Conservation (phyloP, 2,888 invertebrate species). For the Prosopocoilus inquinatus region DNA sequence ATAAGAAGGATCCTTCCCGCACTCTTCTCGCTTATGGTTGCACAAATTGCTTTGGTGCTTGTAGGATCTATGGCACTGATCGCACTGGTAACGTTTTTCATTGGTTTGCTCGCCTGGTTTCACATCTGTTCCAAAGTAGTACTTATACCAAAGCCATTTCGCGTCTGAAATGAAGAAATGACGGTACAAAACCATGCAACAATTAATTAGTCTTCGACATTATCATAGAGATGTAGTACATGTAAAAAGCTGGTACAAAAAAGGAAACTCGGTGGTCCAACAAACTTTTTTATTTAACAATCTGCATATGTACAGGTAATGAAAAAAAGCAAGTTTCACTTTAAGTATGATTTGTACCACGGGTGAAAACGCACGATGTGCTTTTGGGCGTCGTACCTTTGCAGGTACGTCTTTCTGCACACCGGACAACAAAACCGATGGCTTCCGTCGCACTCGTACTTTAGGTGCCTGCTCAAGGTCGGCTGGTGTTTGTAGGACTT, state of each 20-base stretch:
- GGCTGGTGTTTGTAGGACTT: conserved; percentile 74
- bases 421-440: conserved; percentile 59
- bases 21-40: conserved; percentile 53
- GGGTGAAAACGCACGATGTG: conserved; percentile 23
- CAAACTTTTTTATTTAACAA: too few species aligned
- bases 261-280: too few species aligned
- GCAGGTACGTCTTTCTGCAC: conserved; percentile 26
- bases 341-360: neutral
- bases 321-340: too few species aligned
- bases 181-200: neutral
- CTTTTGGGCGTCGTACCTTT: conserved; percentile 27
- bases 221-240: too few species aligned
- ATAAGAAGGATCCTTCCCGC: conserved; percentile 53
- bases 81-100: conserved; percentile 23
- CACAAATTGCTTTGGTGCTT: conserved; percentile 49
- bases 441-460: conserved; percentile 67
- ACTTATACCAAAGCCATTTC: conserved; percentile 14
- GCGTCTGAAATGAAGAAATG: conserved; percentile 17
- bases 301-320: too few species aligned
- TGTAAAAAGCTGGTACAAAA: too few species aligned
- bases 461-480: conserved; percentile 67
- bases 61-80: conserved; percentile 33
- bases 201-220: too few species aligned
- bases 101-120: neutral
- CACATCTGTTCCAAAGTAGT: conserved; percentile 6